A percentile compares a stretch with the other conserved stretches of the same genome.
These are phyloP conservation scores for Setipinna tenuifilis DNA, from an alignment of 2,797 vertebrate species.

Conservation along the genomic window DNA sequence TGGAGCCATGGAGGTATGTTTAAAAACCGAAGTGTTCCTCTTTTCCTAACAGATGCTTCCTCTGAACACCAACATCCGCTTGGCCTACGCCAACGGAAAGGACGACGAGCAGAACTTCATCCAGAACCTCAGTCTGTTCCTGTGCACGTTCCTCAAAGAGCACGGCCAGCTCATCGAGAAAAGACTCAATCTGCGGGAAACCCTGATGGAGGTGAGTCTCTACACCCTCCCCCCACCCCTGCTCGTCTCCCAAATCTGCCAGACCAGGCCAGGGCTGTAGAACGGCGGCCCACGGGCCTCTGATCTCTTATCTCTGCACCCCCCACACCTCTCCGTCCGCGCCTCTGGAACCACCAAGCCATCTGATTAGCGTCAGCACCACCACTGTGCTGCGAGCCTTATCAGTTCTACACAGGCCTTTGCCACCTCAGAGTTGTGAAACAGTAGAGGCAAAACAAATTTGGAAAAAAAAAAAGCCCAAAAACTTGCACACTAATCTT, in stretches of 20 bases:
- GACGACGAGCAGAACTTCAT: slow-evolving; percentile 99
- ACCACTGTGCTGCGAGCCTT: not conserved
- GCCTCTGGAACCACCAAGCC: not conserved
- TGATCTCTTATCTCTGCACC: not conserved
- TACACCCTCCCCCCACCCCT: not conserved
- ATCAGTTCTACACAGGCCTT: slow-evolving; percentile 3
- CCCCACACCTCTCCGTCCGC: not conserved
- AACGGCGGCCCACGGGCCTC: not conserved
- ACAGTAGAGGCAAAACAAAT: not conserved
- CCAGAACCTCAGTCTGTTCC: slow-evolving; percentile 97
- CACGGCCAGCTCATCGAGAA: slow-evolving; percentile 96
- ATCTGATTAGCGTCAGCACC: not conserved
- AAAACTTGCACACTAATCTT: not conserved
- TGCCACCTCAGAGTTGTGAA: not conserved
- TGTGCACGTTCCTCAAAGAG: slow-evolving; percentile 97
- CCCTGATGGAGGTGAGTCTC: slow-evolving; percentile 90
- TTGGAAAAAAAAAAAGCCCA: not conserved
- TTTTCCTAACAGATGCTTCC: slow-evolving; percentile 86
- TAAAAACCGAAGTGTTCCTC: not conserved
- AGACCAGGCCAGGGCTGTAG: not conserved
- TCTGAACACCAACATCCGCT: slow-evolving; percentile 93
- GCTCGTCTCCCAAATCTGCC: not conserved
- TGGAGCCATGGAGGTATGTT: too few species aligned
- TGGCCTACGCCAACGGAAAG: slow-evolving; percentile 95
- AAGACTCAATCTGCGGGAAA: slow-evolving; percentile 90